Conservation (phyloP, 2,797 vertebrate genomes). For the Anabas testudineus region DNA sequence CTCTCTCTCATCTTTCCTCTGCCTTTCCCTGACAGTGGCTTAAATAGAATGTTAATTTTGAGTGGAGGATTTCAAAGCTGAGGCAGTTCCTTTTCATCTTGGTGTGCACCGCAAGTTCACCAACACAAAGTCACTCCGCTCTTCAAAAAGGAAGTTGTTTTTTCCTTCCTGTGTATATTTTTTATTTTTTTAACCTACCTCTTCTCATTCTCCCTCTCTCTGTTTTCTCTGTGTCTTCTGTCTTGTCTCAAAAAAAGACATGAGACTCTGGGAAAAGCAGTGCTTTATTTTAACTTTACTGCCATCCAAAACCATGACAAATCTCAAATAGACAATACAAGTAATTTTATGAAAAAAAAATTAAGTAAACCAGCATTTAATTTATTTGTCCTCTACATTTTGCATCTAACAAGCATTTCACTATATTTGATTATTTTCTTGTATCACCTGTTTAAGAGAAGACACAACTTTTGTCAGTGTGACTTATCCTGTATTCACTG, state of each 20-base stretch:
- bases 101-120: conserved; percentile 78
- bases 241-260: conserved; percentile 60
- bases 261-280: conserved; percentile 51
- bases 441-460: background rate
- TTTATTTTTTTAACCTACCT: conserved; percentile 41
- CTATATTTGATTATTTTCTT: conserved; percentile 13
- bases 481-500: background rate
- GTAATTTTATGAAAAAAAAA: conserved; percentile 32
- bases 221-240: conserved; percentile 41
- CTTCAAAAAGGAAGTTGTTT: conserved; percentile 73
- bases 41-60: conserved; percentile 86
- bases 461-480: background rate
- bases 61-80: conserved; percentile 82
- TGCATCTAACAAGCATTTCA: conserved; percentile 39
- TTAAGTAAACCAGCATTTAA: conserved; percentile 39
- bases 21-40: conserved; percentile 77
- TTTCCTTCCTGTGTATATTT: conserved; percentile 58
- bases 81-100: conserved; percentile 80
- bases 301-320: conserved; percentile 44
- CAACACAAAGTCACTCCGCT: conserved; percentile 77
- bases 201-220: conserved; percentile 38
- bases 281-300: conserved; percentile 64
- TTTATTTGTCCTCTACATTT: conserved; percentile 30
- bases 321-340: conserved; percentile 17
- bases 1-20: conserved; percentile 68